Percentiles rank a stretch among this genome's conserved stretches.
These are phyloP conservation scores for Steinernema khuongi DNA, from an alignment of 1,140 invertebrate species.

Conservation along the genomic window DNA sequence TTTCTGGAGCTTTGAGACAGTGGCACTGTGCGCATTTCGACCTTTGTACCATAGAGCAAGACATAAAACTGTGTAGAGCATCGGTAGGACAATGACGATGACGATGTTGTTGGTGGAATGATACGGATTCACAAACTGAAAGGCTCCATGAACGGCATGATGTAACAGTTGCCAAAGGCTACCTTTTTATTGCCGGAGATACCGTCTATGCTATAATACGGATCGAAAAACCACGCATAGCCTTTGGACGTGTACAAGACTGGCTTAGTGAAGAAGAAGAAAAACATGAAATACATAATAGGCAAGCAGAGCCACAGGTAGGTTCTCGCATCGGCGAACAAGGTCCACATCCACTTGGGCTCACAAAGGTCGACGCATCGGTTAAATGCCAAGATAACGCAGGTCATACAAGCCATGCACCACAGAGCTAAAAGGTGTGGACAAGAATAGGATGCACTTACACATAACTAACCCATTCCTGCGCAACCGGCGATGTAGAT, in stretches of 20 bases:
- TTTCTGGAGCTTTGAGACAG: background rate
- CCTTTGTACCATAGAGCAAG: background rate
- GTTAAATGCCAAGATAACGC: slow-evolving; percentile 30
- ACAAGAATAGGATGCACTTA: background rate
- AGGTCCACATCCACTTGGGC: slow-evolving; percentile 16
- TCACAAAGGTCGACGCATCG: slow-evolving; percentile 28
- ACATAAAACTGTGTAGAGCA: background rate
- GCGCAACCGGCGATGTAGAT: slow-evolving; percentile 28
- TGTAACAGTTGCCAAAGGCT: background rate
- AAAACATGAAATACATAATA: slow-evolving; percentile 18
- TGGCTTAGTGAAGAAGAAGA: background rate
- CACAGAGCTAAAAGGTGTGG: slow-evolving; percentile 15
- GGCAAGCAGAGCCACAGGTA: slow-evolving; percentile 36
- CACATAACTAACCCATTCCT: slow-evolving; percentile 22
- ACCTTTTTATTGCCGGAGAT: background rate
- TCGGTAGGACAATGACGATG: background rate
- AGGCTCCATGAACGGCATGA: background rate
- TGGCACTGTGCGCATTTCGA: background rate
- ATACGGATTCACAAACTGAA: background rate
- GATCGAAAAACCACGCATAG: background rate
- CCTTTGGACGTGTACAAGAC: background rate
- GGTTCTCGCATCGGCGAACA: slow-evolving; percentile 32
- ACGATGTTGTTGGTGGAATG: background rate
- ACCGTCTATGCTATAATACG: background rate
- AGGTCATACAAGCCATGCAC: slow-evolving; percentile 17